Percentiles rank a stretch among this genome's conserved stretches.
Conservation (phyloP, 2,797 vertebrate species). For the Tangara arthus region DNA sequence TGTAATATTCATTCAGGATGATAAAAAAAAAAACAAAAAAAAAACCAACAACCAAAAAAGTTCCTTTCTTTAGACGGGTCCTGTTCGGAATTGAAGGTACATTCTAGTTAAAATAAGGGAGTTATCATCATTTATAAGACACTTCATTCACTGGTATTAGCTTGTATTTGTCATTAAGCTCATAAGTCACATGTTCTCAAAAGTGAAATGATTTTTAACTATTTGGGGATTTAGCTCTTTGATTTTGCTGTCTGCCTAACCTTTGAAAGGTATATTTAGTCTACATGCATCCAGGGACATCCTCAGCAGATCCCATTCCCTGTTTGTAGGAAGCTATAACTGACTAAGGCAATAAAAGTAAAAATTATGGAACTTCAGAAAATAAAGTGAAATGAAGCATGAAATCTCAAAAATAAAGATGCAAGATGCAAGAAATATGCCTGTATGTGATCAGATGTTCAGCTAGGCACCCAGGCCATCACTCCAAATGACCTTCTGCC, state of each 20-base stretch:
- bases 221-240: not conserved
- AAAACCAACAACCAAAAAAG: not conserved
- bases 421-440: not conserved
- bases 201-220: not conserved
- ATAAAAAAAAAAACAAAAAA: not conserved
- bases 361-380: not conserved
- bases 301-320: not conserved
- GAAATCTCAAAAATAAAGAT: not conserved
- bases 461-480: not conserved
- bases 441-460: conserved; percentile 12
- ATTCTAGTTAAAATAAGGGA: not conserved
- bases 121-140: not conserved
- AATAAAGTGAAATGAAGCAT: not conserved
- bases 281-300: not conserved
- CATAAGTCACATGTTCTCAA: not conserved
- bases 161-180: not conserved
- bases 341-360: not conserved
- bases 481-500: conserved; percentile 10
- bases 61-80: not conserved
- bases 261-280: not conserved
- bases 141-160: not conserved
- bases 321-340: not conserved
- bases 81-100: not conserved
- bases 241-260: not conserved
- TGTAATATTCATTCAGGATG: not conserved